A percentile compares a stretch with the other conserved stretches of the same genome.
Conservation (phyloP, 2,888 invertebrate species). For the Xylota segnis region DNA sequence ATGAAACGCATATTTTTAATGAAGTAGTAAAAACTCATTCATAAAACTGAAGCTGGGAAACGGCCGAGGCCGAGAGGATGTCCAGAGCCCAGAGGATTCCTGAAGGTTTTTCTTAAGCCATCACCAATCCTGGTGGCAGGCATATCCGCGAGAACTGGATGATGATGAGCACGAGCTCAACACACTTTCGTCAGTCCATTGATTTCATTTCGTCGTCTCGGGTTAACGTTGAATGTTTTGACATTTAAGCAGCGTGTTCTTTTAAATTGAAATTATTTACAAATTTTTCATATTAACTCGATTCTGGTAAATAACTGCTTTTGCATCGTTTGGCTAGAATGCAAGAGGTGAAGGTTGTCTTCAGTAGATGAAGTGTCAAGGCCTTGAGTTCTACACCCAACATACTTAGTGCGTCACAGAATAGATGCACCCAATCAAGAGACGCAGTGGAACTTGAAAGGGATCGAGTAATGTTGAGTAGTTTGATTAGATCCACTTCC, state of each 20-base stretch:
- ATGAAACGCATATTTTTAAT: slow-evolving; percentile 80
- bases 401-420: no score
- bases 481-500: no score
- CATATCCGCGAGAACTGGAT: slow-evolving; percentile 29
- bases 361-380: no score
- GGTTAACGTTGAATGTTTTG: slow-evolving; percentile 29
- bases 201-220: slow-evolving; percentile 31
- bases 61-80: background rate
- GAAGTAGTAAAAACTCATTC: slow-evolving; percentile 85
- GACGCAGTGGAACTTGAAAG: no score
- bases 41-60: slow-evolving; percentile 79
- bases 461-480: no score
- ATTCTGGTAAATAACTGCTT: no score
- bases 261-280: slow-evolving; percentile 27
- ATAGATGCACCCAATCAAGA: no score
- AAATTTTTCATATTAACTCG: background rate
- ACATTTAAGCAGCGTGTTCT: slow-evolving; percentile 41
- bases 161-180: slow-evolving; percentile 72
- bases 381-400: no score
- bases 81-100: background rate
- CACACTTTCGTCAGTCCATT: slow-evolving; percentile 63
- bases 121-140: slow-evolving; percentile 37
- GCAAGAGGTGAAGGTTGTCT: no score
- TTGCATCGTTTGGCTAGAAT: no score
- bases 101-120: slow-evolving; percentile 29